These are phyloP conservation scores for Acanthosoma haemorrhoidale DNA, from an alignment of 2,888 invertebrate genomes.

Conservation along the genomic window DNA sequence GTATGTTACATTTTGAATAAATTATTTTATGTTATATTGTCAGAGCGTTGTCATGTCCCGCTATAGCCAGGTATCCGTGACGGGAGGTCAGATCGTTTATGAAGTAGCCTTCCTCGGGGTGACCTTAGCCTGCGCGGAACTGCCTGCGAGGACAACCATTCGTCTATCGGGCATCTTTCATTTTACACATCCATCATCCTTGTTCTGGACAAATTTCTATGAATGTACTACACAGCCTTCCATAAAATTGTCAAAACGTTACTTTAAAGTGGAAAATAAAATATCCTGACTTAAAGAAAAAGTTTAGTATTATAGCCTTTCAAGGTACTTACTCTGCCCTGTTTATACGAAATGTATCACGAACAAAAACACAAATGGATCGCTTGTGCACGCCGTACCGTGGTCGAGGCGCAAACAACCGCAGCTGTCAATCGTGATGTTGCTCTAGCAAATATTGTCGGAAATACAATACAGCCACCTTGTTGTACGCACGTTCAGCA, in stretches of 20 bases:
- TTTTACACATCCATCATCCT: not conserved
- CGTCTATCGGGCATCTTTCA: not conserved
- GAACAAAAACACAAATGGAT: not conserved
- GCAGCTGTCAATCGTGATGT: not conserved
- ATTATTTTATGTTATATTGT: not conserved
- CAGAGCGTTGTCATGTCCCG: not conserved
- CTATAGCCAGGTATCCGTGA: not conserved
- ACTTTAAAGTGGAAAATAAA: no score
- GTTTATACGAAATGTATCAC: no score
- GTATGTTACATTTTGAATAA: conserved; percentile 59
- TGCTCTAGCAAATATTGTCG: not conserved
- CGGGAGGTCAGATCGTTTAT: conserved; percentile 1
- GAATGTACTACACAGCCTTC: no score
- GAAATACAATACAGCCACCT: not conserved
- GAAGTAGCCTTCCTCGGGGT: conserved; percentile 17
- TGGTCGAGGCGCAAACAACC: not conserved
- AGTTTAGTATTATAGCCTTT: no score
- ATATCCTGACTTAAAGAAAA: no score
- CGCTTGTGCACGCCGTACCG: not conserved
- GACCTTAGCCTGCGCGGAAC: conserved; percentile 24
- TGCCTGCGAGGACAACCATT: not conserved
- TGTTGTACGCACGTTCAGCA: not conserved
- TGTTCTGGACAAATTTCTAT: no score
- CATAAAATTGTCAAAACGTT: no score
- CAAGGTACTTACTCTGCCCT: no score